These are phyloP conservation scores for Dendrocopos noguchii DNA, from an alignment of 2,113 vertebrate genomes.

Conservation along the genomic window DNA sequence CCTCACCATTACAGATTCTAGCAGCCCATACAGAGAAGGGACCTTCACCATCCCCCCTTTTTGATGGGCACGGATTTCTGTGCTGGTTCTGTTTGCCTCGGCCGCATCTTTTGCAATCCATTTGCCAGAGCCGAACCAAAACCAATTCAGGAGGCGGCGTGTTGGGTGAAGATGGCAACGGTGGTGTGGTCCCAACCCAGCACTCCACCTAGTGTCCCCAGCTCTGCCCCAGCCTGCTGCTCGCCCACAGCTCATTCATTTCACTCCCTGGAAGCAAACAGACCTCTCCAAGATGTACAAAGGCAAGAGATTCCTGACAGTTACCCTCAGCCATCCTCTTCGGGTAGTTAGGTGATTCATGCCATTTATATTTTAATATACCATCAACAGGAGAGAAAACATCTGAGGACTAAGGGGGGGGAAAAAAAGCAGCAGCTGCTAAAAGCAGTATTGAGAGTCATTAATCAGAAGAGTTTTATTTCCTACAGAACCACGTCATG, in stretches of 20 bases:
- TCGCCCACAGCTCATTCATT: not conserved
- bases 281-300: not conserved
- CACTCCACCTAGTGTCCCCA: conserved; percentile 61
- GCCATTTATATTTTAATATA: not conserved
- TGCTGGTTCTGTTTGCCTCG: not conserved
- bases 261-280: not conserved
- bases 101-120: not conserved
- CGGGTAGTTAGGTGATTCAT: conserved; percentile 38
- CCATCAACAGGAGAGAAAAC: not conserved
- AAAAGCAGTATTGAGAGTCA: not conserved
- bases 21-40: not conserved
- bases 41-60: not conserved
- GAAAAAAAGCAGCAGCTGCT: not conserved
- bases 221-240: not conserved
- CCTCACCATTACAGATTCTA: not conserved
- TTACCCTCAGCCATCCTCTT: conserved; percentile 29
- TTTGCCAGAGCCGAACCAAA: conserved; percentile 35
- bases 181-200: not conserved
- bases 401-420: not conserved
- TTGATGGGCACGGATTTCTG: not conserved
- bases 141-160: not conserved
- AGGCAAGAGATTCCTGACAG: not conserved
- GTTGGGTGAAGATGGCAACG: not conserved
- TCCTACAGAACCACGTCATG: conserved; percentile 34
- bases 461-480: conserved; percentile 38